Base-by-base conservation (phyloP, 2,797 vertebrate species). In the Gobio occitaniae region DNA sequence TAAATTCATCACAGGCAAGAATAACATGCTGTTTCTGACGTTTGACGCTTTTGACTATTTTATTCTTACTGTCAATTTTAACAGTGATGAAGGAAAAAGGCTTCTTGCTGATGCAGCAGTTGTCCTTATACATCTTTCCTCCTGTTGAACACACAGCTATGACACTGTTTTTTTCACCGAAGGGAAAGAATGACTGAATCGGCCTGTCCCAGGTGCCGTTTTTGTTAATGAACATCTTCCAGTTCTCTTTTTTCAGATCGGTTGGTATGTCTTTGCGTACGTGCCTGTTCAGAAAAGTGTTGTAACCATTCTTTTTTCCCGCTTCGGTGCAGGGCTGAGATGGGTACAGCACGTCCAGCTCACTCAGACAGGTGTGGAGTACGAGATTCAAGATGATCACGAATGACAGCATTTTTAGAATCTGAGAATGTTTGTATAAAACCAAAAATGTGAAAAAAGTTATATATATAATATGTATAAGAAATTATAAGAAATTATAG, bases 51-150 rank as follows among this genome's bases (percentile, higher is more conserved):
- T 17, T 36, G 19, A 86, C 50, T 6, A 0, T 48, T 17, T 25
- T 77, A 0, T n/a, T 76, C 41, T 72, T 70, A n/a, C 72, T 63
- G 32, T 76, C 38, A 15, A 88, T 48, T 1, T 12, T 4, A 19
- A 83, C 70, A 3, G 87, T 88, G 8, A 32, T 63, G 54, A 88
- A 88, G 5, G 2, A 61, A 65, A 88, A 70, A 17, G 17, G 1
- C 7, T 76, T 56, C 29, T 80, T 83, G 50, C 87, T 88, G 70
- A 88, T 69, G 38, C 87, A 88, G n/a, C 66, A 19, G 78, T 88
- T 44, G 21, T 0, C 1, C 0, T 1, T 0, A 50, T 76, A 77
- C 6, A 48, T 29, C 85, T 76, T 86, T 61, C 87, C 87, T 36
- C 54, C 87, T 19, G 69, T 36, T 19, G 84, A 59, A 48, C 84